These are phyloP conservation scores for Oscheius sp. DNA, from an alignment of 2,888 invertebrate species.

Conservation along the genomic window DNA sequence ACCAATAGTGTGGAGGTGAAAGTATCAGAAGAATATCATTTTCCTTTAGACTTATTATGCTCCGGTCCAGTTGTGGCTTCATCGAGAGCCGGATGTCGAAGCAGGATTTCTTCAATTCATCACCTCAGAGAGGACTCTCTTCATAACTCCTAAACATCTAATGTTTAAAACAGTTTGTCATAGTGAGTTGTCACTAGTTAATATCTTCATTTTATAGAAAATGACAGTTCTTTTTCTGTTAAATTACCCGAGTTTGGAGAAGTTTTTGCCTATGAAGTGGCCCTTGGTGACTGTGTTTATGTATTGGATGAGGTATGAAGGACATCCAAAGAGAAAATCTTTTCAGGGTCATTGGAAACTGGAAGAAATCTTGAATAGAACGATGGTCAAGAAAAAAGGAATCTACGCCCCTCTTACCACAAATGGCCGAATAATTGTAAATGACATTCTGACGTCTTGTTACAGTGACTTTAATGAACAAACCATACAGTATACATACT, in stretches of 20 bases:
- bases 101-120: constrained; percentile 39
- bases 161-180: constrained; percentile 39
- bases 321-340: no score
- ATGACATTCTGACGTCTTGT: constrained; percentile 49
- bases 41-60: constrained; percentile 38
- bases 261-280: background rate
- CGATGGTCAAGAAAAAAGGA: constrained; percentile 38
- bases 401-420: constrained; percentile 43
- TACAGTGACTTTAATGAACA: constrained; percentile 46
- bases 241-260: background rate
- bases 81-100: constrained; percentile 38
- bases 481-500: constrained; percentile 44
- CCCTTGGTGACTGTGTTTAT: background rate
- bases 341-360: background rate
- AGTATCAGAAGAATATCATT: background rate
- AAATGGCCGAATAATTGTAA: constrained; percentile 49
- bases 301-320: background rate
- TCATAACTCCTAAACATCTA: constrained; percentile 40
- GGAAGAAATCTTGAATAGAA: background rate
- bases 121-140: constrained; percentile 44
- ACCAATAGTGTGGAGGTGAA: constrained; percentile 22
- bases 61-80: constrained; percentile 24
- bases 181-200: background rate
- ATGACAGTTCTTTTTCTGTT: background rate
- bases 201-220: background rate